Evolutionary conservation across 2,888 invertebrate species (phyloP).

Genomic region (Busseola fusca): DNA sequence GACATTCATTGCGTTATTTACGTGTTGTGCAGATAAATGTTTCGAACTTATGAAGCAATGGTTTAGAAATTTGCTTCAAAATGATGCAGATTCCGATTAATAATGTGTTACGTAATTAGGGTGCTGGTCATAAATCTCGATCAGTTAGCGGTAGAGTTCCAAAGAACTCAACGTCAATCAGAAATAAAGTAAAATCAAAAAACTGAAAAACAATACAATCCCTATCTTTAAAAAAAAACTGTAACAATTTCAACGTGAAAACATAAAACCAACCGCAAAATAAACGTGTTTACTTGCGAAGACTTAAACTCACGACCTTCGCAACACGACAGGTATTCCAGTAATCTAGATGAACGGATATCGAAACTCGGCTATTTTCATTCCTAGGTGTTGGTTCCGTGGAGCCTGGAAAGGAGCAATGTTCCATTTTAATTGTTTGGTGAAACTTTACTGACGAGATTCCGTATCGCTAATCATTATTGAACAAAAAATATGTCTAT

Average conservation of each 20-base stretch:
- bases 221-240: not conserved
- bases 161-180: not conserved
- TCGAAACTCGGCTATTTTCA: slow-evolving; percentile 51
- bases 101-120: too few relatives aligned
- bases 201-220: not conserved
- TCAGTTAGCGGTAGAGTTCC: too few relatives aligned
- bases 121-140: too few relatives aligned
- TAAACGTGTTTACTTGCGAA: slow-evolving; percentile 24
- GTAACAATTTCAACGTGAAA: not conserved
- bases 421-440: not conserved
- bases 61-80: too few relatives aligned
- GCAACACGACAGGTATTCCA: slow-evolving; percentile 47
- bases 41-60: too few relatives aligned
- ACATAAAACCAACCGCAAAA: slow-evolving; percentile 16
- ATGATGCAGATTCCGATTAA: too few relatives aligned
- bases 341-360: slow-evolving; percentile 55
- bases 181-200: not conserved
- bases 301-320: slow-evolving; percentile 32
- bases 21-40: too few relatives aligned
- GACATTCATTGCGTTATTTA: too few relatives aligned
- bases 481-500: not conserved
- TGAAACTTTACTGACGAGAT: not conserved
- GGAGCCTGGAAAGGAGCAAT: slow-evolving; percentile 12
- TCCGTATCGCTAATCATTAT: not conserved
- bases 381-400: slow-evolving; percentile 21